Conservation (phyloP, 2,888 invertebrate species). For the Ganaspis brasiliensis region DNA sequence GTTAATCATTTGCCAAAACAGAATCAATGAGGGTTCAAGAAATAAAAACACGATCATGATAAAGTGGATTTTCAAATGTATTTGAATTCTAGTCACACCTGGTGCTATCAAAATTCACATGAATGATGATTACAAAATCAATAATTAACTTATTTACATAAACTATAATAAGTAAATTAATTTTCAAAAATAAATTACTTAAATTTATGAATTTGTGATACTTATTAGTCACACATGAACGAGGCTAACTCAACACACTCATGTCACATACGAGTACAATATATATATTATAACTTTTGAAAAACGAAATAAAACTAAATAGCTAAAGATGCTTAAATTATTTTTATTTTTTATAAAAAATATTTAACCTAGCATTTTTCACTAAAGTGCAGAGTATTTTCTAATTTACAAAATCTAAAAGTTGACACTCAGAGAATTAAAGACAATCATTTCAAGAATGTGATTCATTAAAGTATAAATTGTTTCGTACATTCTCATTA, state of each 20-base stretch:
- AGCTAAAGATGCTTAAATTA: background rate
- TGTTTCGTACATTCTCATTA: too few species aligned
- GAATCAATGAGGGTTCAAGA: too few species aligned
- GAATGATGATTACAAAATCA: constrained; percentile 9
- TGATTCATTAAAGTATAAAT: background rate
- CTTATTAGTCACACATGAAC: background rate
- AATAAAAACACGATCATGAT: too few species aligned
- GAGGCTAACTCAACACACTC: background rate
- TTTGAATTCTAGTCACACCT: background rate
- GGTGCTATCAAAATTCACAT: background rate
- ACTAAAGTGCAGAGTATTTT: background rate
- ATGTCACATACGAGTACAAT: background rate
- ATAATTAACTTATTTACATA: constrained; percentile 11
- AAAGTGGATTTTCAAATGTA: background rate
- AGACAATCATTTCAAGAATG: background rate
- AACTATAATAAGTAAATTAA: background rate
- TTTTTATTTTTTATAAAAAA: background rate
- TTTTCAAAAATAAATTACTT: background rate
- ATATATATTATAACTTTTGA: background rate
- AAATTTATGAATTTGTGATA: background rate
- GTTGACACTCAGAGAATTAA: background rate
- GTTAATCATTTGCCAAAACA: too few species aligned
- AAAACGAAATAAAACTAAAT: background rate
- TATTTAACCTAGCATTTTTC: background rate
- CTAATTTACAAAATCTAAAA: background rate